Conservation (phyloP, 2,797 vertebrate species). For the Lerista edwardsae region DNA sequence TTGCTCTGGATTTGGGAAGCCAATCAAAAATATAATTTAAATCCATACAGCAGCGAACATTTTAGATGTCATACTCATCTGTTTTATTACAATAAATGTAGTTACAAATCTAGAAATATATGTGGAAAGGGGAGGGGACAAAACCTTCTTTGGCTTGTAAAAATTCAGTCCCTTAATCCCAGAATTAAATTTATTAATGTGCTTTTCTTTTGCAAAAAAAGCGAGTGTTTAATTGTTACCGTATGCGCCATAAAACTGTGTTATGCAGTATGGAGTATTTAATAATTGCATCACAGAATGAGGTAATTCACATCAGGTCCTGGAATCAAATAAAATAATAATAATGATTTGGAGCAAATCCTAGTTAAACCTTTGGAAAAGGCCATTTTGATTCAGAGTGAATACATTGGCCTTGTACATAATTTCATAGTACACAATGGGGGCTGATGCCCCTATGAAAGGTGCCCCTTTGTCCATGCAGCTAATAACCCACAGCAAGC, state of each 20-base stretch:
- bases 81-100: conserved; percentile 1
- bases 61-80: not conserved
- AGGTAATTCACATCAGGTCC: not conserved
- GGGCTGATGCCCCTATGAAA: not conserved
- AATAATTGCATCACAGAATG: not conserved
- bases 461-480: not conserved
- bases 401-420: not conserved
- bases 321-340: not conserved
- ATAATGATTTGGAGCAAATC: conserved; percentile 23
- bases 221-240: not conserved
- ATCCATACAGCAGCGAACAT: not conserved
- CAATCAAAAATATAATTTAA: not conserved
- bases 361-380: not conserved
- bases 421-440: not conserved
- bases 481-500: not conserved
- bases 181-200: conserved; percentile 1
- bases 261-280: not conserved
- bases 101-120: not conserved
- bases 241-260: not conserved
- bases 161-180: not conserved
- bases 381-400: not conserved
- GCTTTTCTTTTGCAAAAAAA: not conserved
- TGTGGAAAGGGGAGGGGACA: not conserved
- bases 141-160: not conserved
- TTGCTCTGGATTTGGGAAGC: not conserved